These are phyloP conservation scores for Harpalus rufipes DNA, from an alignment of 2,888 invertebrate genomes.

Conservation along the genomic window DNA sequence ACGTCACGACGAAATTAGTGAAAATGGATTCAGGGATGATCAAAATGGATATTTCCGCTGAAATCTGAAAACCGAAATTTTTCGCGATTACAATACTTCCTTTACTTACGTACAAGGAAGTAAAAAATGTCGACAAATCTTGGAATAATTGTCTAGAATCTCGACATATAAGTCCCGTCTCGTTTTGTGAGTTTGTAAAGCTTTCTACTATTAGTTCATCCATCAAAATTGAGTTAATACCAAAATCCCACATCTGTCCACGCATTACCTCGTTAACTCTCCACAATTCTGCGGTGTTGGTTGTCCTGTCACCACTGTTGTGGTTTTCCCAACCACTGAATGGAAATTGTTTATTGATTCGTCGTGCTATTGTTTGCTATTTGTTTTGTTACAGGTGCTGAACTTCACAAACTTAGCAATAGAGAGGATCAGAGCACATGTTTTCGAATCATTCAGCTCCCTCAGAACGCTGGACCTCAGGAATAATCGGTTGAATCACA, in stretches of 20 bases:
- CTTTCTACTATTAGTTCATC: too few relatives aligned
- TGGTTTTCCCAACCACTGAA: neutral
- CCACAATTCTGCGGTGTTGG: neutral
- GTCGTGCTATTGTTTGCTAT: neutral
- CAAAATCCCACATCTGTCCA: neutral
- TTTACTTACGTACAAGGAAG: too few relatives aligned
- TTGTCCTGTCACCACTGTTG: neutral
- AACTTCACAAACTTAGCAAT: constrained; percentile 69
- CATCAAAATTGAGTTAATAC: neutral
- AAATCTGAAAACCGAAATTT: too few relatives aligned
- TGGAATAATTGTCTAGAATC: too few relatives aligned
- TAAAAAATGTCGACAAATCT: too few relatives aligned
- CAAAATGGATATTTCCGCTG: too few relatives aligned
- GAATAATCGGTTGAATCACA: constrained; percentile 66
- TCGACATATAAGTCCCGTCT: too few relatives aligned
- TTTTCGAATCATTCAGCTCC: constrained; percentile 68
- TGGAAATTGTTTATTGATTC: constrained; percentile 2
- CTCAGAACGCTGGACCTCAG: constrained; percentile 70
- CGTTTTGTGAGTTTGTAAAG: too few relatives aligned
- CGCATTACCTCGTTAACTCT: neutral
- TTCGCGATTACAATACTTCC: too few relatives aligned
- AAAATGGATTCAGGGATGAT: too few relatives aligned
- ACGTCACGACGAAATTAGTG: too few relatives aligned
- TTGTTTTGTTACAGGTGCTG: constrained; percentile 69
- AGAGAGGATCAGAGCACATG: constrained; percentile 68